A percentile compares a stretch with the other conserved stretches of the same genome.
Evolutionary conservation across 37 sponge, comb jelly and placozoan species (phyloP).

Genomic region (Chondrilla cf. caribensis): DNA sequence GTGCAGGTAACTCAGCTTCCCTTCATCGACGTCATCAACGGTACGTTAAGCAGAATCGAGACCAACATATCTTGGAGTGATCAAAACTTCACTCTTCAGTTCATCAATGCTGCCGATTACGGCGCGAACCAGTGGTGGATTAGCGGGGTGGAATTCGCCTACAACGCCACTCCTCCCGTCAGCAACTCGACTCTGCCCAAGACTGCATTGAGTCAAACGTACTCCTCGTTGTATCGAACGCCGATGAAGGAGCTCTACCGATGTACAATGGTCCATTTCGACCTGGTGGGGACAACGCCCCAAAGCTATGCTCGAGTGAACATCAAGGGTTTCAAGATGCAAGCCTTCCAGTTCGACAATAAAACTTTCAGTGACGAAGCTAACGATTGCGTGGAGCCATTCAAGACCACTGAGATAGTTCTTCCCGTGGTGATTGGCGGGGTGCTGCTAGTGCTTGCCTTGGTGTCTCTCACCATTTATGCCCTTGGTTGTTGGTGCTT

Average conservation of each 20-base stretch:
- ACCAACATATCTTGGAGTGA: no score
- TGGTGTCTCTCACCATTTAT: neutral
- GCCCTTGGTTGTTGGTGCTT: neutral
- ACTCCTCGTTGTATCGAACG: neutral
- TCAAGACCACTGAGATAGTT: neutral
- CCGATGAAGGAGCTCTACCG: neutral
- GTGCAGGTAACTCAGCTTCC: no score
- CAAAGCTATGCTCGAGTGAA: neutral
- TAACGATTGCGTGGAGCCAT: neutral
- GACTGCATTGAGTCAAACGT: no score
- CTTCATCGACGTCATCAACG: no score
- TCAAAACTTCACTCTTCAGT: neutral
- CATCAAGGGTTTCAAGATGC: constrained; percentile 1
- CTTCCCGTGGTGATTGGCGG: neutral
- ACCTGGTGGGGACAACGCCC: neutral
- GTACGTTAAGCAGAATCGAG: no score
- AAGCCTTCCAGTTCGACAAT: neutral
- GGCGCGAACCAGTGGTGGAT: neutral
- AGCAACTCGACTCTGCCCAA: neutral
- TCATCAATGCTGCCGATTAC: neutral
- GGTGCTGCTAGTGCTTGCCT: neutral
- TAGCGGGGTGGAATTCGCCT: no score
- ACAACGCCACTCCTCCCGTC: no score
- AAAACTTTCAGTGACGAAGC: neutral
- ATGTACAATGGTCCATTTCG: neutral